A percentile compares a stretch with the other conserved stretches of the same genome.
These are phyloP conservation scores for Medauroidea extradentata DNA, from an alignment of 1,140 invertebrate species.

Conservation along the genomic window DNA sequence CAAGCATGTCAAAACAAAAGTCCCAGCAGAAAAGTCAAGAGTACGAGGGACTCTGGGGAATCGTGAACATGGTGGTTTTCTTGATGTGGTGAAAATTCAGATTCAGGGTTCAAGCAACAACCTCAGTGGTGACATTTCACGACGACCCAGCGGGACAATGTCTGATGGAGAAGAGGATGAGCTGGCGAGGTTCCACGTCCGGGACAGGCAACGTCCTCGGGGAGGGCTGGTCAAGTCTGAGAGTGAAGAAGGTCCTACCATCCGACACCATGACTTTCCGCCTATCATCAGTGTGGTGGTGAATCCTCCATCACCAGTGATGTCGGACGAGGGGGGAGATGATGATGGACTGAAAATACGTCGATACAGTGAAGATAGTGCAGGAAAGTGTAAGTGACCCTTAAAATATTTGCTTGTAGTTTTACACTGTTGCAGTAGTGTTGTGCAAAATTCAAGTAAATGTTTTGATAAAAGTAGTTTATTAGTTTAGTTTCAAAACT, in stretches of 20 bases:
- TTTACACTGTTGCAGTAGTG: too few species aligned
- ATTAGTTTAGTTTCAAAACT: not conserved
- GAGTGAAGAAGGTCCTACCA: not conserved
- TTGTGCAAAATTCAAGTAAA: not conserved
- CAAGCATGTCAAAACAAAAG: not conserved
- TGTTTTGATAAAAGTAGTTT: not conserved
- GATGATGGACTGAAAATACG: not conserved
- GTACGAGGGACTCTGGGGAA: not conserved
- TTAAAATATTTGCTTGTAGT: not conserved
- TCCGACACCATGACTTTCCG: not conserved
- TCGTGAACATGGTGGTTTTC: not conserved
- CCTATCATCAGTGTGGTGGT: constrained; percentile 56
- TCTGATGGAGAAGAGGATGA: constrained; percentile 7
- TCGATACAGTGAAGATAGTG: not conserved
- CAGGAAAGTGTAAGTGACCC: not conserved
- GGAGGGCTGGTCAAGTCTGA: not conserved
- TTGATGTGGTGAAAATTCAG: constrained; percentile 26
- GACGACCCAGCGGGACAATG: not conserved
- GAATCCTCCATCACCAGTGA: constrained; percentile 61
- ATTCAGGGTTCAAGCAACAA: constrained; percentile 32
- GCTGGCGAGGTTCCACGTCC: not conserved
- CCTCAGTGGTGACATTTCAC: not conserved
- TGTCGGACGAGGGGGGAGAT: constrained; percentile 26
- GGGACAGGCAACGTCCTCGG: not conserved
- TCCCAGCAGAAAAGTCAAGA: not conserved